Evolutionary conservation across 2,113 vertebrate genomes (phyloP), one percentile per base, ranked within the genome.

Genomic region (Mystacornis crossleyi): DNA sequence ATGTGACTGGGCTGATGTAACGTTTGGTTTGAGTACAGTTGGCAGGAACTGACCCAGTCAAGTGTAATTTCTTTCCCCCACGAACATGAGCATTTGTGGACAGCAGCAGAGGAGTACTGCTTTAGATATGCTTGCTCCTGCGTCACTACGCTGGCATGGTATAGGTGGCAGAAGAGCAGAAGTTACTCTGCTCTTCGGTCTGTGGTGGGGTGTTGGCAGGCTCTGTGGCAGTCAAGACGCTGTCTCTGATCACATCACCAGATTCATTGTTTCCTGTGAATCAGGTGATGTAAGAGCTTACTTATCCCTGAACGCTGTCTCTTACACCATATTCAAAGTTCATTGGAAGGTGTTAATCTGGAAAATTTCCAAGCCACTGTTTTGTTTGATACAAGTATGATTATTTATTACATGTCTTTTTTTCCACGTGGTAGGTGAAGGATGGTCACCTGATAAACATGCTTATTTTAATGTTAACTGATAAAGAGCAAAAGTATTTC

Each of bases 41-140:
- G 73, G 29, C 17, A 43, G 64, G 54, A 90, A 20, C 83, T 96
- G 54, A 75, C 36, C 31, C 15, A 21, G 33, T 67, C 3, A 8
- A 15, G 20, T 83, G 2, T 33, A 69, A 58, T 81, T 85, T 31
- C 1, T 3, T 55, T 79, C 38, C 90, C 16, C 34, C 34, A 54
- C 53, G 78, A 53, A 34, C 10, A 10, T 0, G 4, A 0, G 7
- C 1, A 0, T 42, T 62, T 72, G 38, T n/a, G 55, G 31, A 8
- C 18, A 47, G 57, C 26, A 57, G 57, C 5, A 8, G 5, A 23
- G 16, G 7, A 12, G 42, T 31, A 12, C 6, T 45, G 23, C 24
- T 70, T 7, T 15, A 65, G 17, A 8, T 45, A 8, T 42, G 14
- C 40, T 67, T 70, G 42, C 21, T 38, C 23, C 48, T 87, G 58